phyloP scores from a whole-genome alignment of 2,113 vertebrate species.

The Isurus oxyrinchus region DNA sequence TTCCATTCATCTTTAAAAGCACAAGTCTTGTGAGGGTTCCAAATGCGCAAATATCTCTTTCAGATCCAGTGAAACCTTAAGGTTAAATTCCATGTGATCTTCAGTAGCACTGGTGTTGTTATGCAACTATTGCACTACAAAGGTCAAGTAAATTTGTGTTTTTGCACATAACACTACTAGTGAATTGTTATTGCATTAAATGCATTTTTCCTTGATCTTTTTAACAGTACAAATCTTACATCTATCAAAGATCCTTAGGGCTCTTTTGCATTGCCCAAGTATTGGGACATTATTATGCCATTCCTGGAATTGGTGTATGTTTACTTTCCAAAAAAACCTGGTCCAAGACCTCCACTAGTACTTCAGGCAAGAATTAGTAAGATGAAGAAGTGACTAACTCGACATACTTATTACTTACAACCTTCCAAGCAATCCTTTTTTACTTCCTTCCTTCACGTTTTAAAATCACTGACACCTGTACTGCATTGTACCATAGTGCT shows the following conservation, averaged over 20 bases:
- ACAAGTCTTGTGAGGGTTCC: neutral
- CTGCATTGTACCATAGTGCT: neutral
- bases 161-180: neutral
- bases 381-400: neutral
- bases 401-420: neutral
- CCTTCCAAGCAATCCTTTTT: neutral
- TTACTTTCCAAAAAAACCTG: too few relatives aligned
- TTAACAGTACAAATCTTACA: neutral
- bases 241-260: neutral
- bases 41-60: neutral
- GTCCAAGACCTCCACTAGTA: neutral
- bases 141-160: neutral
- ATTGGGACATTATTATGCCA: neutral
- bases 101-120: neutral
- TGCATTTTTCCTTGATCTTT: neutral
- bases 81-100: neutral
- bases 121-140: neutral
- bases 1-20: neutral
- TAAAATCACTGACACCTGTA: neutral
- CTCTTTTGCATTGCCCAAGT: neutral
- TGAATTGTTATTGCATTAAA: neutral
- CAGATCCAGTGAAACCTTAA: neutral
- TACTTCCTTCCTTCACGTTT: neutral
- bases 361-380: neutral
- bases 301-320: neutral